Conservation (phyloP, 1,140 invertebrate species). For the Philotrypesis tridentata region DNA sequence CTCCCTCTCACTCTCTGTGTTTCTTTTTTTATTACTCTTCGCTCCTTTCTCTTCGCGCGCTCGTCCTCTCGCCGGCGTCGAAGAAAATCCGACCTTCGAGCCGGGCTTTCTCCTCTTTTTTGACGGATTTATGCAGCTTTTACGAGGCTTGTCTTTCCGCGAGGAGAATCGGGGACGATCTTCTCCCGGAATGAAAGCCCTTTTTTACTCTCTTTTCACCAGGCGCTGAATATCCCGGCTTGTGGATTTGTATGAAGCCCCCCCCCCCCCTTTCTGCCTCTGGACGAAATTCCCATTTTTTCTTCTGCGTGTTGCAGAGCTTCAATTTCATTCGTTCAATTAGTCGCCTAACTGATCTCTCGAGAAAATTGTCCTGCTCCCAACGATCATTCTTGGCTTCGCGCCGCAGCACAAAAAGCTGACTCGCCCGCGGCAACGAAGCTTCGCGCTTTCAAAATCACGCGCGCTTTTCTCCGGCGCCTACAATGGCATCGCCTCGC, state of each 20-base stretch:
- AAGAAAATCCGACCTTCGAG: conserved; percentile 17
- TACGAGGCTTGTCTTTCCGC: conserved; percentile 13
- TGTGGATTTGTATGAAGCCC: not conserved
- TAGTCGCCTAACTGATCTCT: too few species aligned
- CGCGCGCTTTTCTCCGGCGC: too few species aligned
- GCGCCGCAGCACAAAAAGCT: too few species aligned
- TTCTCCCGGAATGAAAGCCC: not conserved
- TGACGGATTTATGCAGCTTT: conserved; percentile 18
- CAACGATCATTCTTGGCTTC: too few species aligned
- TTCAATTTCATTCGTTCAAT: too few species aligned
- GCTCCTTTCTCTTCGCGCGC: not conserved
- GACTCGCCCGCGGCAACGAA: too few species aligned
- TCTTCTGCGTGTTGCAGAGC: too few species aligned
- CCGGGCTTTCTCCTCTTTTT: not conserved
- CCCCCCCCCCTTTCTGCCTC: too few species aligned
- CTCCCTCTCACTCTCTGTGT: not conserved
- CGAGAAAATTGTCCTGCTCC: too few species aligned
- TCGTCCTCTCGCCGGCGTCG: not conserved
- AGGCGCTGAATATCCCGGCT: not conserved
- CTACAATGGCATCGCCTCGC: too few species aligned
- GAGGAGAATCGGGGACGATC: not conserved
- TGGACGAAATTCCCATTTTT: too few species aligned
- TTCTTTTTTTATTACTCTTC: not conserved
- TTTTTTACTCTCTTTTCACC: not conserved
- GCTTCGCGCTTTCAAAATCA: too few species aligned